A percentile compares a stretch with the other conserved stretches of the same genome.
Evolutionary conservation across 2,113 vertebrate species (phyloP).

Genomic region (Dicentrarchus labrax): DNA sequence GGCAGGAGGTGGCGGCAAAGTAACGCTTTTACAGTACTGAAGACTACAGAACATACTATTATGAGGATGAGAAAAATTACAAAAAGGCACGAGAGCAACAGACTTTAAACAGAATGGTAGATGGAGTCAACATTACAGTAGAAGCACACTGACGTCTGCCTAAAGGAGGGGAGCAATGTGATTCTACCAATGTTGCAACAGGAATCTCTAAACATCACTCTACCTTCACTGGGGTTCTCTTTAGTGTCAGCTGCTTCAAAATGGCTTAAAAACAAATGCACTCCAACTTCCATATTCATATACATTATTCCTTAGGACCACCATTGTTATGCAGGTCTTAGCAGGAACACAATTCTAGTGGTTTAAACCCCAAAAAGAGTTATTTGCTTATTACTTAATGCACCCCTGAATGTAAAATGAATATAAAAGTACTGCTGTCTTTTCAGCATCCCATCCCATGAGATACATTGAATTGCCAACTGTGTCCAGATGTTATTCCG

Average conservation of each 20-base stretch:
- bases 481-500: not conserved
- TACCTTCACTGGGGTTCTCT: conserved; percentile 60
- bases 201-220: conserved; percentile 80
- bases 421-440: not conserved
- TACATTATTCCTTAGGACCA: not conserved
- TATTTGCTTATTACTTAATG: not conserved
- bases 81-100: conserved; percentile 31
- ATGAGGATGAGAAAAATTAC: conserved; percentile 38
- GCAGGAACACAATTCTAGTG: not conserved
- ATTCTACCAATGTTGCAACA: conserved; percentile 80
- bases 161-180: conserved; percentile 60
- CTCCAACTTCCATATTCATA: not conserved
- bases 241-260: conserved; percentile 42
- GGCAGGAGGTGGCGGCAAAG: conserved; percentile 35
- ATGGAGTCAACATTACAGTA: conserved; percentile 73
- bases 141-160: conserved; percentile 72
- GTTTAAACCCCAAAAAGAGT: not conserved
- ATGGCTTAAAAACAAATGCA: not conserved
- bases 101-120: conserved; percentile 46
- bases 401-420: not conserved
- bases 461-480: not conserved
- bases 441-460: conserved; percentile 2
- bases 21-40: conserved; percentile 43
- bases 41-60: conserved; percentile 26
- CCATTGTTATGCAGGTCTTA: not conserved